Base-by-base conservation (phyloP, 2,797 vertebrate species). In the Squalus acanthias region DNA sequence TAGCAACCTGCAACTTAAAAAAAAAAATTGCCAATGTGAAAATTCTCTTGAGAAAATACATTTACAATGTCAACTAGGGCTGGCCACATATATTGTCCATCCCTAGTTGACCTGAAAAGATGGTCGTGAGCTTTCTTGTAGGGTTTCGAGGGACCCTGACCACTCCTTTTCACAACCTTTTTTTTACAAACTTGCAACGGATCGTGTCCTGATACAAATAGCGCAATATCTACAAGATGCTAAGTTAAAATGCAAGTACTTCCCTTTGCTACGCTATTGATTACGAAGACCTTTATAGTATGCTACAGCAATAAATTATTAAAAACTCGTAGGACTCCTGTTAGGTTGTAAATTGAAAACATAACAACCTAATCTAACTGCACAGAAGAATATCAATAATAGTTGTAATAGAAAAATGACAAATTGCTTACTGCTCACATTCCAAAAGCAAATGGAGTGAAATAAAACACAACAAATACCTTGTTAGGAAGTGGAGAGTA, bases 321-420 rank as follows among this genome's bases (percentile, higher is more conserved):
- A 53, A 24, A 92, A 26, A 50, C 93, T 72, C 65, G 22, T 95
- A 95, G 69, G 67, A 95, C 39, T 72, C 65, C 24, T 72, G 9
- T 95, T 53, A 12, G 39, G 26, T 69, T 95, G 39, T 95, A 95
- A 95, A 95, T 95, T 95, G 67, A 72, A 95, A 95, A 72, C 39
- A 53, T 94, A 69, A 93, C 65, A 94, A 95, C 93, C 93, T 72
- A 72, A 72, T 95, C 93, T 72, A 95, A 72, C 67, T 72, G 93
- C 12, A 72, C 69, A 46, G 22, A 94, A 95, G 93, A 53, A 29
- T 95, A 53, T 94, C 65, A 94, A 46, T 92, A 92, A 91, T 93
- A 67, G 91, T 39, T 92, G 53, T 67, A 94, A 94, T 69, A 39
- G 67, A 72, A 70, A 95, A 70, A 95, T 72, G 46, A 29, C 24